phyloP scores from a whole-genome alignment of 2,113 vertebrate species.

The Nothocercus julius region DNA sequence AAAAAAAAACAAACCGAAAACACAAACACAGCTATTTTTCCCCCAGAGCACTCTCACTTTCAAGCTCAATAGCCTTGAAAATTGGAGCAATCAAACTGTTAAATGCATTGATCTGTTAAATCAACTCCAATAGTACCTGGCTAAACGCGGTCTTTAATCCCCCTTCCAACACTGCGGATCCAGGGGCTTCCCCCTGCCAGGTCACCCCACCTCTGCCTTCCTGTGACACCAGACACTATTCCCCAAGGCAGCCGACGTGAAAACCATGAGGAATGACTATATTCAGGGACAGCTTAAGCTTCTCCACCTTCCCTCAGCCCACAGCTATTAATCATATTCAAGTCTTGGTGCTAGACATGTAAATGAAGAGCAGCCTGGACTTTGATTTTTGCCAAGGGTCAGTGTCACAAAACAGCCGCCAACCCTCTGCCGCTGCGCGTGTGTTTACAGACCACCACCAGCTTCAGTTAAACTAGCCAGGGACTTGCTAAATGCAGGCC shows the following conservation, averaged over 20 bases:
- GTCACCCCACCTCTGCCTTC: background rate
- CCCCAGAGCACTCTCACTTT: slow-evolving; percentile 41
- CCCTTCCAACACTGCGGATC: background rate
- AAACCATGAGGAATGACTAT: background rate
- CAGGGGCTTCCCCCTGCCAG: background rate
- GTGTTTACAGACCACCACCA: accelerated
- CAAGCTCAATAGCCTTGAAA: slow-evolving; percentile 69
- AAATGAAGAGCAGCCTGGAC: background rate
- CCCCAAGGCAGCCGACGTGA: background rate
- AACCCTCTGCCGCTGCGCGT: accelerated
- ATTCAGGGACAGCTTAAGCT: background rate
- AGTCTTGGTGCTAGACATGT: background rate
- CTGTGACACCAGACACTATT: accelerated
- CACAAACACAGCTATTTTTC: slow-evolving; percentile 57
- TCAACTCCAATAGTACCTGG: slow-evolving; percentile 45
- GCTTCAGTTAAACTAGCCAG: background rate
- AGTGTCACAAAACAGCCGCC: background rate
- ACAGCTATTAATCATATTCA: accelerated
- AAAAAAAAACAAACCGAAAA: slow-evolving; percentile 48
- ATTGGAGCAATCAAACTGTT: slow-evolving; percentile 63
- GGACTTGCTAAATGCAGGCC: background rate
- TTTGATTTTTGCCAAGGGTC: background rate
- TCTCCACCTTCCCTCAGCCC: background rate
- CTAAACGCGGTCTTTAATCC: slow-evolving; percentile 52
- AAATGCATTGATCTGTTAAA: slow-evolving; percentile 61